Conservation (phyloP, 2,888 invertebrate species). For the Theretra japonica region DNA sequence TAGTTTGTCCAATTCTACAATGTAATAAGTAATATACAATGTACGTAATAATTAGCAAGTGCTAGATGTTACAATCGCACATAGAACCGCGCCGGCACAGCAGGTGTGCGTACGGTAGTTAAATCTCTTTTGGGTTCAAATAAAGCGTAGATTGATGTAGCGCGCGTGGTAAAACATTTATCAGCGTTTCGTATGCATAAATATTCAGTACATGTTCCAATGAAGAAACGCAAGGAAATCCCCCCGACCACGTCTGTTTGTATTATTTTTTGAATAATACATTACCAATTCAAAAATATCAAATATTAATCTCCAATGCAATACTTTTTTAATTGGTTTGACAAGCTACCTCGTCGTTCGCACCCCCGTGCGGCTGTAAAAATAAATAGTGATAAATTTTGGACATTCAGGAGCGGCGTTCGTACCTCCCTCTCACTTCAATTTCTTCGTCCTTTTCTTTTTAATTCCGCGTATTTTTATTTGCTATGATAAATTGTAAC, state of each 20-base stretch:
- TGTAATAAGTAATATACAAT: no score
- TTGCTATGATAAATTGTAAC: conserved; percentile 84
- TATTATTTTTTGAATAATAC: conserved; percentile 38
- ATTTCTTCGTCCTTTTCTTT: conserved; percentile 81
- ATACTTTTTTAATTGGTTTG: conserved; percentile 57
- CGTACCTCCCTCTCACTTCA: conserved; percentile 71
- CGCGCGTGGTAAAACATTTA: conserved; percentile 23
- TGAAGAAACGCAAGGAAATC: conserved; percentile 23
- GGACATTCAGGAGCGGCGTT: conserved; percentile 65
- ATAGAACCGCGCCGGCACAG: not conserved
- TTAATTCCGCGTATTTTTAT: conserved; percentile 83
- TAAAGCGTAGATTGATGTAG: conserved; percentile 8
- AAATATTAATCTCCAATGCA: conserved; percentile 52
- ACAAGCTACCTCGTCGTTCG: conserved; percentile 55
- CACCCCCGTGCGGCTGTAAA: conserved; percentile 60
- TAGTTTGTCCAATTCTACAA: no score
- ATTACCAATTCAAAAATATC: conserved; percentile 46
- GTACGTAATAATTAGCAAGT: no score
- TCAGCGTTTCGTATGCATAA: conserved; percentile 12
- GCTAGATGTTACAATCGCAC: no score
- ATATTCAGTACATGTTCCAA: conserved; percentile 19
- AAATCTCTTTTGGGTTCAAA: conserved; percentile 8
- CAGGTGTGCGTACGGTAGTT: not conserved
- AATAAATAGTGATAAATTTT: conserved; percentile 73
- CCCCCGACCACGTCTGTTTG: not conserved